Conservation (phyloP, 2,113 vertebrate species). For the Malurus elegans region DNA sequence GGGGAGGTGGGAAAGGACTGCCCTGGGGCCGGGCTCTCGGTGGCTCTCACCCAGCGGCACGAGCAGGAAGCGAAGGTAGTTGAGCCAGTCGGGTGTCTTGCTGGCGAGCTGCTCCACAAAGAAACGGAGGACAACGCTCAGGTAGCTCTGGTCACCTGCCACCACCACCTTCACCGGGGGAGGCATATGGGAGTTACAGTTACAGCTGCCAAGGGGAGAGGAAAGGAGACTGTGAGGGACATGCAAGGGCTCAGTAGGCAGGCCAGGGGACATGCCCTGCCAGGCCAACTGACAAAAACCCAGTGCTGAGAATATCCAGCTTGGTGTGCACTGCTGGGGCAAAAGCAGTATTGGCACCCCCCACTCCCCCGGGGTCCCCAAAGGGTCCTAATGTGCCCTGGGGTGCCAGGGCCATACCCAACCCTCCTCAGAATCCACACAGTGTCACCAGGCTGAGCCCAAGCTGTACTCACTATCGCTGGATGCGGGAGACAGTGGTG, state of each 20-base stretch:
- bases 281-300: background rate
- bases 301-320: background rate
- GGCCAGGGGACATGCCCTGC: background rate
- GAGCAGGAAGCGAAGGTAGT: conserved; percentile 95
- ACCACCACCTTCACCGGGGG: conserved; percentile 93
- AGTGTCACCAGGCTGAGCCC: background rate
- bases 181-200: conserved; percentile 96
- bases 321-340: background rate
- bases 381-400: background rate
- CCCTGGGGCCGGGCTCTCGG: rapidly evolving
- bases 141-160: conserved; percentile 92
- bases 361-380: background rate
- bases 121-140: conserved; percentile 88
- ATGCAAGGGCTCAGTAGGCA: background rate
- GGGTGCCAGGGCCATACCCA: background rate
- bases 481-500: conserved; percentile 95
- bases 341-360: background rate
- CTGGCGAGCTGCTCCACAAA: conserved; percentile 96
- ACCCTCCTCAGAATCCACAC: background rate
- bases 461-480: conserved; percentile 88
- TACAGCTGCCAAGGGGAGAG: conserved; percentile 80
- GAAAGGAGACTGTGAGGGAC: background rate
- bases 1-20: background rate
- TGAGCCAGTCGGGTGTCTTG: conserved; percentile 97
- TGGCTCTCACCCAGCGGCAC: conserved; percentile 86